Evolutionary conservation across 2,113 vertebrate species (phyloP), one percentile per base, ranked within the genome.

Genomic region (Pseudonaja textilis): DNA sequence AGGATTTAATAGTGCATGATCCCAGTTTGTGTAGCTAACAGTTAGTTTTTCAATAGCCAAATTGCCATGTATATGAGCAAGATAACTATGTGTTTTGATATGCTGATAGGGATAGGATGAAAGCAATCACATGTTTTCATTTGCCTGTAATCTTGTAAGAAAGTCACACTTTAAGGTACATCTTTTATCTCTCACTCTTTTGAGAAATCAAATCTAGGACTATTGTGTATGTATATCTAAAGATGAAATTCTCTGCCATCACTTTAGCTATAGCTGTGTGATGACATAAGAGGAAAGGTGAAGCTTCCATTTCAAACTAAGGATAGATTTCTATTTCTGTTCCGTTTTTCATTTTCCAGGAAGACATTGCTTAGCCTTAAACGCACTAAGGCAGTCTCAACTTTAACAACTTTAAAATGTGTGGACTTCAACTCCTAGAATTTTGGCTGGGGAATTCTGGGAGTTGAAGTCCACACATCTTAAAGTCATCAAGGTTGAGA

Each of bases 221-320:
- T 98, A 97, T 97, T 97, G 95, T 97, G 94, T 94, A 89, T 95
- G 93, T 96, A 94, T 50, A 87, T 96, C 92, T 96, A 88, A 96
- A 64, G 94, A 95, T 94, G 95, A 94, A 91, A 96, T 96, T 93
- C 96, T 96, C 86, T 93, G 56, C 95, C 92, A 39, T 95, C 89
- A 91, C 95, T 97, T 94, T 91, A 96, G 94, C 93, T 85, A 90
- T 90, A 94, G 88, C 92, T 93, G 89, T 95, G 95, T 97, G 96
- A 93, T 94, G 95, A 93, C 96, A 95, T 89, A 95, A 93, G 95
- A 93, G 86, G 92, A 54, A 10, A 11, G n/a, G 8, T 95, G 96
- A 95, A 95, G 95, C 97, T 97, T 97, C 96, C 95, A 96, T 98
- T 97, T 98, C 94, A 96, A 93, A 95, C 96, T 95, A 94, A 69